Evolutionary conservation across 35 echinoderm and acorn worm genomes (phyloP).

Genomic region (Diadema setosum): DNA sequence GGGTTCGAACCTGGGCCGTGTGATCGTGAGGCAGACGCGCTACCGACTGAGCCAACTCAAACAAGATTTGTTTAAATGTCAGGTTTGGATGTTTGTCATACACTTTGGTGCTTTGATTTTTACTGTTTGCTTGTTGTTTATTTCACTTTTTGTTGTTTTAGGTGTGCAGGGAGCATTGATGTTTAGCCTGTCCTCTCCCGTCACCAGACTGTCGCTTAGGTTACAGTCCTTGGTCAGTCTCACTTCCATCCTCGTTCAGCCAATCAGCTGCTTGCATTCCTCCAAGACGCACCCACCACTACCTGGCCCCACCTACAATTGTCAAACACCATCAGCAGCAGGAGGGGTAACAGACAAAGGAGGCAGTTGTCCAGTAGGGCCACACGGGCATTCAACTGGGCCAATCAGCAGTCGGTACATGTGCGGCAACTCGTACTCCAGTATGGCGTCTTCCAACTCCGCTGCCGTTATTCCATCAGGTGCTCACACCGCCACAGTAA

Average conservation of each 20-base stretch:
- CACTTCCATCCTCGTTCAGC: background rate
- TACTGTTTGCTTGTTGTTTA: no score
- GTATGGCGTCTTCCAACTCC: background rate
- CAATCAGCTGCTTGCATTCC: background rate
- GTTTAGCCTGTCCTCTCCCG: background rate
- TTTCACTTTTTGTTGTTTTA: background rate
- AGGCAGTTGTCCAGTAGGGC: background rate
- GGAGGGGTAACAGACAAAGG: background rate
- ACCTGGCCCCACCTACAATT: background rate
- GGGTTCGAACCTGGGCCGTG: no score
- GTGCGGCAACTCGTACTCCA: slow-evolving; percentile 58
- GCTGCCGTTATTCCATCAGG: background rate
- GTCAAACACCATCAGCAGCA: background rate
- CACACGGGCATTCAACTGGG: background rate
- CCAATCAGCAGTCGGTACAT: slow-evolving; percentile 35
- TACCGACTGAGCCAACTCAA: no score
- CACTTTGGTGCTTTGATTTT: no score
- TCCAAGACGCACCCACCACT: background rate
- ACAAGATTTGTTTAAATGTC: no score
- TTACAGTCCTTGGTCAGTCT: slow-evolving; percentile 4
- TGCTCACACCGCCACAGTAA: slow-evolving; percentile 40
- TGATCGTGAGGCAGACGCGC: no score
- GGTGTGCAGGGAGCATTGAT: background rate
- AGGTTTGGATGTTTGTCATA: no score
- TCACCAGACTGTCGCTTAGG: background rate